Percentiles rank a stretch among this genome's conserved stretches.
Conservation (phyloP, 2,113 vertebrate genomes). For the Furnarius figulus region DNA sequence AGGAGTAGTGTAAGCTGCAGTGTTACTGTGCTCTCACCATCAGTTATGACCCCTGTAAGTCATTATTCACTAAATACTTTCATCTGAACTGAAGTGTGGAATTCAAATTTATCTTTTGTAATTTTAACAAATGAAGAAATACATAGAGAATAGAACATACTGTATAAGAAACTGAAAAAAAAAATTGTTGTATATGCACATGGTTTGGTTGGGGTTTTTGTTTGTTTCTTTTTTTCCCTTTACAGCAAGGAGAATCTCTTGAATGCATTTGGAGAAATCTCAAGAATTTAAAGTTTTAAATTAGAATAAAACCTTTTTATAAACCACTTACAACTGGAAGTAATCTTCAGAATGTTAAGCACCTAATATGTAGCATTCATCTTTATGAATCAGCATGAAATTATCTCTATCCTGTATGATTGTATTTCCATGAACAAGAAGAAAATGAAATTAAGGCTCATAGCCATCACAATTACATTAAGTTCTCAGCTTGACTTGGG, state of each 20-base stretch:
- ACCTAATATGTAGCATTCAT: background rate
- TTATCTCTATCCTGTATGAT: background rate
- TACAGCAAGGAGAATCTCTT: background rate
- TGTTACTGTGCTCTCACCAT: background rate
- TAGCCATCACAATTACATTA: background rate
- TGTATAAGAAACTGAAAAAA: background rate
- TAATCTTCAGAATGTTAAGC: background rate
- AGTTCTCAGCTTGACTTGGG: background rate
- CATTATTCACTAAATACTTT: background rate
- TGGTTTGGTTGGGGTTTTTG: background rate
- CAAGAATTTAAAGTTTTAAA: background rate
- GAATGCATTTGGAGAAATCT: background rate
- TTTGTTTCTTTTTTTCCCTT: background rate
- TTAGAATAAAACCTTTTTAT: background rate
- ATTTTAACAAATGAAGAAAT: background rate
- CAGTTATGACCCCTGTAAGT: background rate
- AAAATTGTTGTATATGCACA: background rate
- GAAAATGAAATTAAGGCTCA: slow-evolving; percentile 4
- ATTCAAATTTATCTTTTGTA: background rate
- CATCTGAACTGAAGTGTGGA: background rate
- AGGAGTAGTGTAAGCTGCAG: background rate
- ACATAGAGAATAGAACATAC: background rate
- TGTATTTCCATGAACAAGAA: background rate
- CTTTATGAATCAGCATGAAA: background rate
- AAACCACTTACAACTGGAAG: background rate